Conservation (phyloP, 2,888 invertebrate genomes). For the Chaitophorus viminalis region DNA sequence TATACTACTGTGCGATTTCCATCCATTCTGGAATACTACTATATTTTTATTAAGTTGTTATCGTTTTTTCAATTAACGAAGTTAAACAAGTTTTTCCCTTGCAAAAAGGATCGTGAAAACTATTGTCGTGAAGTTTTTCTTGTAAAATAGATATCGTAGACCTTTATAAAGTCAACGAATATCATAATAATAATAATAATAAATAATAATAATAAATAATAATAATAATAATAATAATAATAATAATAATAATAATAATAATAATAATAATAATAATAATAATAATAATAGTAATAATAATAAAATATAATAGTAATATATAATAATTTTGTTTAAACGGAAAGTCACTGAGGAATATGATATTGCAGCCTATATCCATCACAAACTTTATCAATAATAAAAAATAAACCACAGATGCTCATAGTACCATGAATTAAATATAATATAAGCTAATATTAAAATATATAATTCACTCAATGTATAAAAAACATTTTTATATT, state of each 20-base stretch:
- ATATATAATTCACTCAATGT: too few species aligned
- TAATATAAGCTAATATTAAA: too few species aligned
- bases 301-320: too few species aligned
- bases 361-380: neutral
- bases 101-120: neutral
- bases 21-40: neutral
- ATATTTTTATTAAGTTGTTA: slow-evolving; percentile 43
- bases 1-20: slow-evolving; percentile 6
- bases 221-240: too few species aligned
- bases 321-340: neutral
- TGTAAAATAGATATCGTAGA: neutral
- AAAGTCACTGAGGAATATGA: neutral
- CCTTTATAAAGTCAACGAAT: neutral
- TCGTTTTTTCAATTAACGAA: slow-evolving; percentile 44
- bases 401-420: too few species aligned
- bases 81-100: slow-evolving; percentile 15
- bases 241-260: too few species aligned
- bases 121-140: slow-evolving; percentile 35
- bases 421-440: too few species aligned
- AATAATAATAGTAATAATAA: too few species aligned
- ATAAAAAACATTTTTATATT: too few species aligned
- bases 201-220: too few species aligned
- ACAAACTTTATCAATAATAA: neutral
- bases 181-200: too few species aligned
- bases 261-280: too few species aligned